A percentile compares a stretch with the other conserved stretches of the same genome.
Conservation (phyloP, 2,113 vertebrate genomes). For the Notothenia rossii region DNA sequence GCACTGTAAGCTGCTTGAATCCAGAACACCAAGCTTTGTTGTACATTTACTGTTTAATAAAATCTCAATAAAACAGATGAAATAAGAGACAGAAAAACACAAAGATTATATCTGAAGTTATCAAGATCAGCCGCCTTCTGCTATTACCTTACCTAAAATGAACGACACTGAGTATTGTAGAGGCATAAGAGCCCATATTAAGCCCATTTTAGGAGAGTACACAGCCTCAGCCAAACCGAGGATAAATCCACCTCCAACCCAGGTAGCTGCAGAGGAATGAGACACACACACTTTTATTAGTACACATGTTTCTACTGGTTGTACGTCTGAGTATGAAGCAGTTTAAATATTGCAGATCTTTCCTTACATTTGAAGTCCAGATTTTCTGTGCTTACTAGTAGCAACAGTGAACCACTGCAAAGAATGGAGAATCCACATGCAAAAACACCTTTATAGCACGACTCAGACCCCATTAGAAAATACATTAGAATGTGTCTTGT, state of each 20-base stretch:
- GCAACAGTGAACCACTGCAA: too few species aligned
- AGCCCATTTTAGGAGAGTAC: conserved; percentile 83
- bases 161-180: conserved; percentile 83
- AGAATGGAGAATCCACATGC: too few species aligned
- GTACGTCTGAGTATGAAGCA: too few species aligned
- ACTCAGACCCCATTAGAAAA: too few species aligned
- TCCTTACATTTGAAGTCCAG: too few species aligned
- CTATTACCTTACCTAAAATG: conserved; percentile 77
- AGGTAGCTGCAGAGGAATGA: conserved; percentile 79
- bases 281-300: background rate
- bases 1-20: background rate
- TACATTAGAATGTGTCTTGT: too few species aligned
- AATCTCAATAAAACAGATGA: background rate
- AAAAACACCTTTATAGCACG: too few species aligned
- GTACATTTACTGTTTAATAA: background rate
- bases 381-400: too few species aligned
- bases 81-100: background rate
- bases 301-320: too few species aligned
- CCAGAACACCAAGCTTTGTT: background rate
- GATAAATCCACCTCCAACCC: conserved; percentile 87
- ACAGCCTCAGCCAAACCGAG: conserved; percentile 84
- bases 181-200: conserved; percentile 86
- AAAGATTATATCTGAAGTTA: background rate
- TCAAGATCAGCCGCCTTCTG: too few species aligned
- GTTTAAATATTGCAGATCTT: too few species aligned